Conservation (phyloP, 1,140 invertebrate species). For the Yoshiicerus persimilis region DNA sequence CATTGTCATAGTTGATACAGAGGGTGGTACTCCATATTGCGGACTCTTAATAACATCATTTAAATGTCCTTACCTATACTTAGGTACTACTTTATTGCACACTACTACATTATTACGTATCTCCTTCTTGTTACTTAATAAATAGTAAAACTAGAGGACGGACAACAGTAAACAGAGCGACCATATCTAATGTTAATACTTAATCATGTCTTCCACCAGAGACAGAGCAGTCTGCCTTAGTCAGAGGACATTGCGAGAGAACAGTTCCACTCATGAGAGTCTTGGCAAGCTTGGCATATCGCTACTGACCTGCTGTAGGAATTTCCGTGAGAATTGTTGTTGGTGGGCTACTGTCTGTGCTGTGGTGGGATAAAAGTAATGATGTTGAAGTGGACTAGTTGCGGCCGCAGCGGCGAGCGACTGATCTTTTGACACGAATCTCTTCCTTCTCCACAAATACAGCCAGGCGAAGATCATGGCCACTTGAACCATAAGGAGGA, state of each 20-base stretch:
- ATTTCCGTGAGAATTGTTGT: conserved; percentile 44
- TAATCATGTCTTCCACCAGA: not conserved
- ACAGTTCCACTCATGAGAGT: conserved; percentile 19
- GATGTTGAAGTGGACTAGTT: conserved; percentile 11
- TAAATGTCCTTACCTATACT: not conserved
- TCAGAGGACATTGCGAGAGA: not conserved
- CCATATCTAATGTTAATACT: conserved; percentile 23
- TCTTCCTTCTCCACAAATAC: conserved; percentile 54
- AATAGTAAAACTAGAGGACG: not conserved
- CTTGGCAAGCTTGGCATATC: conserved; percentile 40
- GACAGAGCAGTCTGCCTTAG: too few relatives aligned
- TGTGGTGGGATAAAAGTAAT: conserved; percentile 15
- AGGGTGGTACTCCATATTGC: too few relatives aligned
- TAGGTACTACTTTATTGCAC: not conserved
- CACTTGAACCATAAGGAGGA: conserved; percentile 55
- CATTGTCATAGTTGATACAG: too few relatives aligned
- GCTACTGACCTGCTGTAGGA: conserved; percentile 40
- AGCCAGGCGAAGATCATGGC: conserved; percentile 54
- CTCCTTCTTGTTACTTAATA: not conserved
- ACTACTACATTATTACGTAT: not conserved
- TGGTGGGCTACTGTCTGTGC: conserved; percentile 24
- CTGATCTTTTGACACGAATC: conserved; percentile 38
- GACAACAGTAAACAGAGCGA: not conserved
- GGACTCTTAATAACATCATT: not conserved
- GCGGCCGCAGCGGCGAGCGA: not conserved